Evolutionary conservation across 1,140 invertebrate genomes (phyloP).

Genomic region (Sitobion miscanthi): DNA sequence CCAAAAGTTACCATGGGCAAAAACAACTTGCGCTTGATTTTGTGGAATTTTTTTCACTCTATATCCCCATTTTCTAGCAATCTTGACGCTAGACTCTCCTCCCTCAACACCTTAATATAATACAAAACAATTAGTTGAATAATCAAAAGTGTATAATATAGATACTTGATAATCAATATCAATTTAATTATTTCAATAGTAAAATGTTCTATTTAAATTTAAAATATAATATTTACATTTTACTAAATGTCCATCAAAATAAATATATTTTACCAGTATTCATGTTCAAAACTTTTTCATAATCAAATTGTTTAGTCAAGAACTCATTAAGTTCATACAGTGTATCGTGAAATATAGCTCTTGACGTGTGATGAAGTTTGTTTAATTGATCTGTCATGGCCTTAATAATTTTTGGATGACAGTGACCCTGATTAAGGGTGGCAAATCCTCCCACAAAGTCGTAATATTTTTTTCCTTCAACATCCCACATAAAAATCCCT

Average conservation of each 20-base stretch:
- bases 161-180: background rate
- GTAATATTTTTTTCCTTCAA: constrained; percentile 77
- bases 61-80: constrained; percentile 82
- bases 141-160: background rate
- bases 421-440: constrained; percentile 83
- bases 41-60: constrained; percentile 75
- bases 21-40: constrained; percentile 77
- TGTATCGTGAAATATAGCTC: constrained; percentile 77
- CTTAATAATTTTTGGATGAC: constrained; percentile 76
- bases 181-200: background rate
- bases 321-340: constrained; percentile 79
- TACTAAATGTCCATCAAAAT: background rate
- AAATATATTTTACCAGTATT: constrained; percentile 73
- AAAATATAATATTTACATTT: background rate
- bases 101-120: constrained; percentile 75
- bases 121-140: background rate
- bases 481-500: constrained; percentile 80
- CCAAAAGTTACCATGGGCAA: constrained; percentile 83
- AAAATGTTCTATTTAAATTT: background rate
- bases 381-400: constrained; percentile 69
- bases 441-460: constrained; percentile 83
- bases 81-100: constrained; percentile 79
- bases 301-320: constrained; percentile 74
- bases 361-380: constrained; percentile 75
- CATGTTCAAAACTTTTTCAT: constrained; percentile 81